Percentiles rank a stretch among this genome's conserved stretches.
These are phyloP conservation scores for Anniella stebbinsi DNA, from an alignment of 2,797 vertebrate species.

Conservation along the genomic window DNA sequence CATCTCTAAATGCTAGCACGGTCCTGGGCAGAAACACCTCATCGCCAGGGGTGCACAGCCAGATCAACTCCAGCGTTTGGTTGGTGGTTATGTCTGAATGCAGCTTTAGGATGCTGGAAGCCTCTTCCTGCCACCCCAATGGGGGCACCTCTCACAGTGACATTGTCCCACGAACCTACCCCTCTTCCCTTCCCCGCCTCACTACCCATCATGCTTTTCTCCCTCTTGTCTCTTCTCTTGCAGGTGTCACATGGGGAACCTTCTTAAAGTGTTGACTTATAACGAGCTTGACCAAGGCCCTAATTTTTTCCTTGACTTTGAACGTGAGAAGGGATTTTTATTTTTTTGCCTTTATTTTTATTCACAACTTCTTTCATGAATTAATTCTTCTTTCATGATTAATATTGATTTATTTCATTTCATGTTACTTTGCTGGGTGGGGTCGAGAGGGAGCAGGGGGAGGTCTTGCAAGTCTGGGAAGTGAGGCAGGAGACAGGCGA, in stretches of 20 bases:
- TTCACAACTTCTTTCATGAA: conserved; percentile 75
- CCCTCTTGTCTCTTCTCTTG: conserved; percentile 89
- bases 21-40: background rate
- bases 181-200: conserved; percentile 58
- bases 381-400: conserved; percentile 71
- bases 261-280: conserved; percentile 97
- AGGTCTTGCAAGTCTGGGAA: no score
- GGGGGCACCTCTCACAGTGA: conserved; percentile 28
- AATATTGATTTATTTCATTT: conserved; percentile 67
- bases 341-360: conserved; percentile 65
- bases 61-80: background rate
- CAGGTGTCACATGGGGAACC: conserved; percentile 97
- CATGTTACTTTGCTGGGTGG: background rate
- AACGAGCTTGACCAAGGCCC: conserved; percentile 96
- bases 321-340: conserved; percentile 91
- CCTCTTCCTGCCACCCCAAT: conserved; percentile 22
- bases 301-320: conserved; percentile 99
- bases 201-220: conserved; percentile 68
- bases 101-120: background rate
- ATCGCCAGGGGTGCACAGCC: background rate
- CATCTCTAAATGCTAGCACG: no score
- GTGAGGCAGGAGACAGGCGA: no score
- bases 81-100: background rate
- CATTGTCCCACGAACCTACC: conserved; percentile 20
- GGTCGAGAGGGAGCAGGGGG: no score